Base-by-base conservation (phyloP, 2,113 vertebrate species). In the Daboia siamensis region DNA sequence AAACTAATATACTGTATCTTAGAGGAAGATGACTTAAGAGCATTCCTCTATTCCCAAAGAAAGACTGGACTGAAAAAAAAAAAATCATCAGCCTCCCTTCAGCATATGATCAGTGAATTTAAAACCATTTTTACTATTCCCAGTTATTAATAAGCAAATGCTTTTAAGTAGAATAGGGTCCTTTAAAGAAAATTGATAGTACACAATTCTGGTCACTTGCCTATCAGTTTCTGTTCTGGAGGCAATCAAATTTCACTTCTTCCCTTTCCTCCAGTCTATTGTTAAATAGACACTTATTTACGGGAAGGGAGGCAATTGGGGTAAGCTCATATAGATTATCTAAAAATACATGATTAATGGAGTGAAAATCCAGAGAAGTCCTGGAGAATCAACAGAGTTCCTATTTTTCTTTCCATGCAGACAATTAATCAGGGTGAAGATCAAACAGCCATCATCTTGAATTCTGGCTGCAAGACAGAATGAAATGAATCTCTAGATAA, bases 401-500 rank as follows among this genome's bases (percentile, higher is more conserved):
- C 56, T 44, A 48, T 26, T 46, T 89, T 57, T 89, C 88, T 64
- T 59, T n/a, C 7, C 0, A 29, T 55, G 44, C 11, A 55, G 86
- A 87, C 52, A 87, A 54, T 54, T 54, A 54, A 87, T 87, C 52
- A 54, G 7, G 74, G 33, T 80, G 74, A 39, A 80, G 74, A 80
- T 80, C 74, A 80, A 80, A 80, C 33, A 80, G 74, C 39, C 74
- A 80, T 80, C 74, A 87, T 87, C 86, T n/a, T 55, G 51, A 87
- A 87, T 87, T 54, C 86, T 87, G 86, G 52, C 86, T 54, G 29
- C 26, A 55, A 87, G 51, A 17, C 86, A 87, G 51, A 90, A 29
- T 69, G 88, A 90, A 90, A 90, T 51, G 11, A n/a, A 69, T 90
- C 89, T 74, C 89, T 54, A 52, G 55, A 74, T 51, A 90, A 54